These are phyloP conservation scores for Nymphalis io DNA, from an alignment of 1,140 invertebrate species.

Conservation along the genomic window DNA sequence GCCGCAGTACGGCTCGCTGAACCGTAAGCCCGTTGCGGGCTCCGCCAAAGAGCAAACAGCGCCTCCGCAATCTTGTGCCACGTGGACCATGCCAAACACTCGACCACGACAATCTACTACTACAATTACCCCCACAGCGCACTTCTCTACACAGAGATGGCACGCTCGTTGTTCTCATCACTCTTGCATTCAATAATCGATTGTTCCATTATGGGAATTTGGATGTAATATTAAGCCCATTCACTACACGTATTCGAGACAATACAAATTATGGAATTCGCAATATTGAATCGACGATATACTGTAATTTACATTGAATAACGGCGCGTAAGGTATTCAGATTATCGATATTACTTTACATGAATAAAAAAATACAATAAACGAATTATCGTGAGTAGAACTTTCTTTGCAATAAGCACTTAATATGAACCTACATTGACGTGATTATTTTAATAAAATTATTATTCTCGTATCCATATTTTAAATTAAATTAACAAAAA, in stretches of 20 bases:
- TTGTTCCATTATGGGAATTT: slow-evolving; percentile 35
- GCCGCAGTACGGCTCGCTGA: slow-evolving; percentile 73
- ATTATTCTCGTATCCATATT: too few relatives aligned
- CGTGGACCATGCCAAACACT: slow-evolving; percentile 74
- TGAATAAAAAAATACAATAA: slow-evolving; percentile 6
- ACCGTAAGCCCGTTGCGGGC: slow-evolving; percentile 74
- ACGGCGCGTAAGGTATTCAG: slow-evolving; percentile 12
- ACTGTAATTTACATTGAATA: slow-evolving; percentile 21
- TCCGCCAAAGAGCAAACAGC: slow-evolving; percentile 79
- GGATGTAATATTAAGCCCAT: slow-evolving; percentile 39
- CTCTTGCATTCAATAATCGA: slow-evolving; percentile 40
- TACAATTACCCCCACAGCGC: slow-evolving; percentile 60
- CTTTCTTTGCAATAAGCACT: too few relatives aligned
- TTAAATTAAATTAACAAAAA: not conserved
- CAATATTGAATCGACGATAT: slow-evolving; percentile 34
- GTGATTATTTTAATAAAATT: too few relatives aligned
- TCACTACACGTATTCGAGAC: slow-evolving; percentile 34
- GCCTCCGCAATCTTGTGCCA: slow-evolving; percentile 79
- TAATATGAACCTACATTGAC: too few relatives aligned
- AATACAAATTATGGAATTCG: slow-evolving; percentile 41
- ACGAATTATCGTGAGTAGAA: not conserved
- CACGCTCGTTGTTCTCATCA: slow-evolving; percentile 18
- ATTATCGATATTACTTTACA: not conserved
- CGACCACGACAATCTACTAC: slow-evolving; percentile 71
- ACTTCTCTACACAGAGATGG: slow-evolving; percentile 24